Conservation (phyloP, 2,888 invertebrate species). For the Lasioglossum villosulum region DNA sequence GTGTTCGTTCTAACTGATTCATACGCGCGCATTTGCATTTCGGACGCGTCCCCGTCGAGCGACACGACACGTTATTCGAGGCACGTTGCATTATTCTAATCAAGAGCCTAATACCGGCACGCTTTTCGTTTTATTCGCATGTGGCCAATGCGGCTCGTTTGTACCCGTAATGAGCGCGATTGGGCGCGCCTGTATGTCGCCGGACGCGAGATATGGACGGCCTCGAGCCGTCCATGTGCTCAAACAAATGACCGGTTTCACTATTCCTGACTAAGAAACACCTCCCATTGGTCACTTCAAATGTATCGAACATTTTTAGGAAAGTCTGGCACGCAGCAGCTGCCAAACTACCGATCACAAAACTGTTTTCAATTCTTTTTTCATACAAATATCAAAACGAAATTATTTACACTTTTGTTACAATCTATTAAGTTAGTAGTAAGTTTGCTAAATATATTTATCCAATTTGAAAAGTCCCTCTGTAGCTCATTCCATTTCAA, state of each 20-base stretch:
- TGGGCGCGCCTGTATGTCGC: conserved; percentile 67
- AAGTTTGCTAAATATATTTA: too few species aligned
- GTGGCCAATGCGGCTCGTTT: conserved; percentile 76
- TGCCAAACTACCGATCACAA: neutral
- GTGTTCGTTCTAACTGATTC: conserved; percentile 69
- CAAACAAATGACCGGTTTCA: conserved; percentile 2
- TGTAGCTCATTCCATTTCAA: too few species aligned
- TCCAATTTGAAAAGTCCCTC: too few species aligned
- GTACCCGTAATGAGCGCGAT: conserved; percentile 78
- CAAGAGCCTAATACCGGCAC: conserved; percentile 73
- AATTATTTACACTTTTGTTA: neutral
- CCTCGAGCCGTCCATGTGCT: conserved; percentile 33
- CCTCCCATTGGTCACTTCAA: neutral
- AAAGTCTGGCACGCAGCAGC: neutral
- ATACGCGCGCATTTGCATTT: conserved; percentile 77
- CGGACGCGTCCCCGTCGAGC: conserved; percentile 58
- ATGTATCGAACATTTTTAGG: too few species aligned
- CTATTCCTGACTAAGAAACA: neutral
- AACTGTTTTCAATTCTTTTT: neutral
- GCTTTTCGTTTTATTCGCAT: conserved; percentile 75
- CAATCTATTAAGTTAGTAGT: too few species aligned
- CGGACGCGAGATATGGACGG: conserved; percentile 32
- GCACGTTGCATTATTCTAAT: conserved; percentile 81
- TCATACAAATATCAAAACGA: neutral
- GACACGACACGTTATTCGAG: conserved; percentile 74